These are phyloP conservation scores for Garra rufa DNA, from an alignment of 2,113 vertebrate genomes.

Conservation along the genomic window DNA sequence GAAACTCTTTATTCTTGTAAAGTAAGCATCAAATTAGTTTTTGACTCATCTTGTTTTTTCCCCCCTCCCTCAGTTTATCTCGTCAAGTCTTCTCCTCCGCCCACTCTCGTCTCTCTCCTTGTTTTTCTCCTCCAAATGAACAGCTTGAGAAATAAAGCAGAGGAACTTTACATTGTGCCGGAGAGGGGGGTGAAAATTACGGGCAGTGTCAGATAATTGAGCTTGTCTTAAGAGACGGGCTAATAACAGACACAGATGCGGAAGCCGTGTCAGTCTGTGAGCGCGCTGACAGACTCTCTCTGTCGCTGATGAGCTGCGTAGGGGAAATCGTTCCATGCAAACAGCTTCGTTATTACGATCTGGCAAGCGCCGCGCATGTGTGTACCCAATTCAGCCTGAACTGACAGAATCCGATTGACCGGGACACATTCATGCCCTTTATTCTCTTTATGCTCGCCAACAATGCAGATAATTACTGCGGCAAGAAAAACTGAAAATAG, in stretches of 20 bases:
- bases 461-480: conserved; percentile 86
- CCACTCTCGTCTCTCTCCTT: conserved; percentile 80
- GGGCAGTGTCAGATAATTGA: conserved; percentile 87
- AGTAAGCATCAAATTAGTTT: conserved; percentile 63
- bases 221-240: conserved; percentile 85
- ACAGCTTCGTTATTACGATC: conserved; percentile 82
- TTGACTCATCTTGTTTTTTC: conserved; percentile 59
- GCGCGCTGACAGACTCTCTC: conserved; percentile 83
- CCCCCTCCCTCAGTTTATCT: conserved; percentile 59
- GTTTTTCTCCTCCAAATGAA: conserved; percentile 76
- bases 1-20: conserved; percentile 59
- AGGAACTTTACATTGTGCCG: conserved; percentile 84
- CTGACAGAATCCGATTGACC: conserved; percentile 87
- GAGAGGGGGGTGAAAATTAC: conserved; percentile 85
- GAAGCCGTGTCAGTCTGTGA: conserved; percentile 82
- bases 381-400: conserved; percentile 82
- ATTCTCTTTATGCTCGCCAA: conserved; percentile 85
- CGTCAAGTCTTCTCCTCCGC: conserved; percentile 74
- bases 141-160: conserved; percentile 80
- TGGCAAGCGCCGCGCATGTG: conserved; percentile 80
- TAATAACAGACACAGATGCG: conserved; percentile 83
- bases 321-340: conserved; percentile 84
- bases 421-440: conserved; percentile 84
- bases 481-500: conserved; percentile 84
- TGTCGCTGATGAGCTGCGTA: conserved; percentile 84